phyloP scores from a whole-genome alignment of 2,888 invertebrate species.

The Criorhina ranunculi region DNA sequence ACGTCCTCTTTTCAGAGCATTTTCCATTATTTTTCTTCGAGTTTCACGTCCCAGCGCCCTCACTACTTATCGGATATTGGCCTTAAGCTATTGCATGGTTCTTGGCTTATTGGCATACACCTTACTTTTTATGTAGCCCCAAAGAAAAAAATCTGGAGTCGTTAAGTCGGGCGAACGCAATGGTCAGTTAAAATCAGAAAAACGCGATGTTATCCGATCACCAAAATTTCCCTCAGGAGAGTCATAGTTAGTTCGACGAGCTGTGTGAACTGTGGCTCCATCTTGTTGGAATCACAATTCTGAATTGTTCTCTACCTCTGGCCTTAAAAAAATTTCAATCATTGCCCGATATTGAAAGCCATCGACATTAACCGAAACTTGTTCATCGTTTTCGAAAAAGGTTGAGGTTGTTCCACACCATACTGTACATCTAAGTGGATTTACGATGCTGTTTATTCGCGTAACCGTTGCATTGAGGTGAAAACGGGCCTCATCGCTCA shows the following conservation, averaged over 20 bases:
- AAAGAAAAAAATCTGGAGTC: too few relatives aligned
- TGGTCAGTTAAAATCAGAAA: neutral
- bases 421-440: neutral
- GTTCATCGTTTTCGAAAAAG: neutral
- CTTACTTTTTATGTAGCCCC: neutral
- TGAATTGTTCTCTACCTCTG: constrained; percentile 3
- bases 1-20: too few relatives aligned
- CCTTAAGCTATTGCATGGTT: too few relatives aligned
- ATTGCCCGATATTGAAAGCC: constrained; percentile 1
- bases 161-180: neutral
- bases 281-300: constrained; percentile 10
- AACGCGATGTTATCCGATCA: neutral
- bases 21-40: too few relatives aligned
- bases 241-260: neutral
- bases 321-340: constrained; percentile 4
- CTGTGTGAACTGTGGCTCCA: constrained; percentile 4
- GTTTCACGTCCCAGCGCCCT: too few relatives aligned
- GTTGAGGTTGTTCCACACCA: neutral
- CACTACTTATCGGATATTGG: too few relatives aligned
- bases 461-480: constrained; percentile 4
- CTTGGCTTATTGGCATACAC: neutral
- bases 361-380: neutral
- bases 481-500: neutral
- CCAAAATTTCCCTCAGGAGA: constrained; percentile 2
- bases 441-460: neutral